These are phyloP conservation scores for Anoplolepis gracilipes DNA, from an alignment of 1,140 invertebrate genomes.

Conservation along the genomic window DNA sequence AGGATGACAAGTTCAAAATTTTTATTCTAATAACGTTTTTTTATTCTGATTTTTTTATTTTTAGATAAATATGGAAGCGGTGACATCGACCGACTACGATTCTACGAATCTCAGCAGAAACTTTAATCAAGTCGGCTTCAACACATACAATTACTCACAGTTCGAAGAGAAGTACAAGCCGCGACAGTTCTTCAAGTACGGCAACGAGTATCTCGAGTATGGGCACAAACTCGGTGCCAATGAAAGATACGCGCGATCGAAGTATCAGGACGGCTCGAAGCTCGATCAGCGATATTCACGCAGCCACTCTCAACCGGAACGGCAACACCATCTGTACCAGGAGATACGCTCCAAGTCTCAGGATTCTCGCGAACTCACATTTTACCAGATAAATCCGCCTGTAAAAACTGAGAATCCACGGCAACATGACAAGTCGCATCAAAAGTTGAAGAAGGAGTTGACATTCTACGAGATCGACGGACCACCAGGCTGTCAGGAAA, in stretches of 20 bases:
- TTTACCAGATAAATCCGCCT: conserved; percentile 79
- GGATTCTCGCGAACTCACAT: conserved; percentile 78
- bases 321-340: conserved; percentile 76
- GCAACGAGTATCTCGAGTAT: conserved; percentile 78
- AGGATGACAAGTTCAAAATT: neutral
- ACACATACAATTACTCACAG: conserved; percentile 82
- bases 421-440: conserved; percentile 77
- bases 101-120: conserved; percentile 79
- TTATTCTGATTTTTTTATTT: conserved; percentile 70
- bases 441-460: conserved; percentile 79
- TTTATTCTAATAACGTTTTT: neutral
- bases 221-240: conserved; percentile 68
- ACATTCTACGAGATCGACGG: conserved; percentile 83
- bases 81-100: conserved; percentile 83
- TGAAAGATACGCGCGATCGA: conserved; percentile 61
- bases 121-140: conserved; percentile 81
- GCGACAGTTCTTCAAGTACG: conserved; percentile 77
- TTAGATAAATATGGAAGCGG: conserved; percentile 85
- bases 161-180: conserved; percentile 81
- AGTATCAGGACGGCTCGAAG: conserved; percentile 56
- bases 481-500: conserved; percentile 70
- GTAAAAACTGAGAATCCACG: conserved; percentile 70
- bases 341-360: conserved; percentile 82
- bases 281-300: conserved; percentile 76
- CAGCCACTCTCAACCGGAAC: conserved; percentile 83